Base-by-base conservation (phyloP, 2,113 vertebrate genomes). In the Micronycteris hirsuta region DNA sequence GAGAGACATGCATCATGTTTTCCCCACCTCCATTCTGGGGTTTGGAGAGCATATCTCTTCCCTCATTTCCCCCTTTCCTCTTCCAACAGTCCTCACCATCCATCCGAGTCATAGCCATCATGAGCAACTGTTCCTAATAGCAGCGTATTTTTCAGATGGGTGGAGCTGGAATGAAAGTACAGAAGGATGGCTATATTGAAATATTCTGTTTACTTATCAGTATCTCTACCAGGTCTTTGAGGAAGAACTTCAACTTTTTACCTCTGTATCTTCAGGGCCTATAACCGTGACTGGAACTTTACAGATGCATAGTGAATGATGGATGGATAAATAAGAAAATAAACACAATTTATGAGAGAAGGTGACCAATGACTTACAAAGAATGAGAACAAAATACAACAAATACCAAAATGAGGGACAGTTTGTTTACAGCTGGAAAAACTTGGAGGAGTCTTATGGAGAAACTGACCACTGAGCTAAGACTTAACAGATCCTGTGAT, bases 31-130 rank as follows among this genome's bases (percentile, higher is more conserved):
- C 38, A 9, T 52, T 76, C 43, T 67, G 4, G 15, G 4, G 2
- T 16, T 16, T 20, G 19, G 2, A 6, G 5, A 78, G 2, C 28
- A 70, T 15, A 26, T 19, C 1, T 71, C 31, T 71, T 52, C 4
- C 8, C 24, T 89, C 54, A 22, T 43, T 26, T 31, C 2, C 4
- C 38, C 28, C 4, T 54, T 58, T 9, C 12, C 31, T 13, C 61
- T 85, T 33, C 54, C 38, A 56, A 28, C 45, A n/a, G 54, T 94
- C 92, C 96, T 98, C 87, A 9, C 1, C 73, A n/a, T 41, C 26
- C 22, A 70, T 4, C n/a, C 74, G 14, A 82, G 61, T 54, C 36
- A 38, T 3, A 54, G 15, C 7, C 47, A 45, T 52, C 22, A 52
- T 13, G 3, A 84, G 11, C n/a, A 87, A 63, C 45, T 22, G 5